Evolutionary conservation across 2,113 vertebrate genomes (phyloP), one percentile per base, ranked within the genome.

Genomic region (Diphyllodes magnificus): DNA sequence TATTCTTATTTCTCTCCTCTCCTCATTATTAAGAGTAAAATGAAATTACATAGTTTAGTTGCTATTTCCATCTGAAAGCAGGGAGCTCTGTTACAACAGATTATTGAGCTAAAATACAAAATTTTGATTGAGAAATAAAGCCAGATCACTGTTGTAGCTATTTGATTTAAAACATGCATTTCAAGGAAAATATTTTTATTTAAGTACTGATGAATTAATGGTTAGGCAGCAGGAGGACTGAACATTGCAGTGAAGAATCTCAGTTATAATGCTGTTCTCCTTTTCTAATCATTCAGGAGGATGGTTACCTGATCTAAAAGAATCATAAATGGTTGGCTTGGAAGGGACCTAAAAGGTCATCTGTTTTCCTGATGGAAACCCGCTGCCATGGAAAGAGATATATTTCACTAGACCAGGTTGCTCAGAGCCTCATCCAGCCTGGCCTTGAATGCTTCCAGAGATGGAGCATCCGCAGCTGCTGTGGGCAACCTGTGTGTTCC

Each of bases 161-260:
- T 82, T 57, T 61, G 27, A 27, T 54, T 91, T 91, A 64, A 95
- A 88, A 66, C 16, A n/a, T 51, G 71, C 33, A 89, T 95, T 97
- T 95, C 40, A 95, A 90, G 64, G 35, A 89, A 97, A 97, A 82
- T 92, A 93, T 89, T 92, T 96, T 96, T 80, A 83, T 95, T 92
- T 96, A 94, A 95, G 82, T 94, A 94, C 44, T 87, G 73, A 92
- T 94, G 37, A 96, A 30, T 30, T 94, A 35, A 66, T 85, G 66
- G 39, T 73, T 70, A 82, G 75, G 85, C 57, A 92, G 64, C 25
- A 90, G 76, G 78, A 92, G 40, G 30, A 65, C 53, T 82, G 54
- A 85, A 79, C 13, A 69, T 5, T 53, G 27, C 37, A 78, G 27
- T 39, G 31, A 60, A 78, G 31, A 83, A 79, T 86, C 75, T 75